Base-by-base conservation (phyloP, 2,797 vertebrate species). In the Tachyglossus aculeatus region DNA sequence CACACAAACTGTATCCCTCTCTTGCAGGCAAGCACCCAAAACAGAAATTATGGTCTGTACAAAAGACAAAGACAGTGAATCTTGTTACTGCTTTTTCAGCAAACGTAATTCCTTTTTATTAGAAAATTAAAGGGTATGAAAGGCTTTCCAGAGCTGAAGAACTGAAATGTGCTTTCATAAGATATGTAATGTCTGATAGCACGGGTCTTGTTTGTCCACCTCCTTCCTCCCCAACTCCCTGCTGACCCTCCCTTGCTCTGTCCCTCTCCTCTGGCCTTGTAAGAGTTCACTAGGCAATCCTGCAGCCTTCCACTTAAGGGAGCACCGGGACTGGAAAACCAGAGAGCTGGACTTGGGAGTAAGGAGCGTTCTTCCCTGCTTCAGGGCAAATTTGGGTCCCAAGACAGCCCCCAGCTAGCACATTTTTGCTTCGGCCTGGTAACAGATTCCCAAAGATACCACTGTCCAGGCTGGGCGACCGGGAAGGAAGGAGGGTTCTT, bases 71-170 rank as follows among this genome's bases (percentile, higher is more conserved):
- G 87, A 90, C 88, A 88, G 85, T 68, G 86, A 89, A 88, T 84
- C 89, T 87, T 82, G 89, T 85, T 86, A 88, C 88, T 84, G 88
- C 84, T 83, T 90, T 88, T 90, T 89, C 84, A 90, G 87, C 84
- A 89, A 89, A 90, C 7, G 50, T 91, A 90, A 91, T 89, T 92
- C 88, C 88, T 89, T 91, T 91, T 92, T 90, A 93, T 91, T 92
- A 91, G 89, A 90, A 91, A 93, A 92, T 91, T 91, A 91, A 91
- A 92, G 89, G 88, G 76, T 88, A 90, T 83, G 87, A 84, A 87
- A 83, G 87, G 90, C 88, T 91, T 92, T 88, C 89, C 87, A 87
- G 89, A 87, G 86, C 87, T 80, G 83, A 90, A 85, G 86, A 90
- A 83, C 91, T 87, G 85, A 91, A 89, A 90, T 88, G 89, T 89